Conservation (phyloP, 2,797 vertebrate genomes). For the Craterocephalus amniculus region DNA sequence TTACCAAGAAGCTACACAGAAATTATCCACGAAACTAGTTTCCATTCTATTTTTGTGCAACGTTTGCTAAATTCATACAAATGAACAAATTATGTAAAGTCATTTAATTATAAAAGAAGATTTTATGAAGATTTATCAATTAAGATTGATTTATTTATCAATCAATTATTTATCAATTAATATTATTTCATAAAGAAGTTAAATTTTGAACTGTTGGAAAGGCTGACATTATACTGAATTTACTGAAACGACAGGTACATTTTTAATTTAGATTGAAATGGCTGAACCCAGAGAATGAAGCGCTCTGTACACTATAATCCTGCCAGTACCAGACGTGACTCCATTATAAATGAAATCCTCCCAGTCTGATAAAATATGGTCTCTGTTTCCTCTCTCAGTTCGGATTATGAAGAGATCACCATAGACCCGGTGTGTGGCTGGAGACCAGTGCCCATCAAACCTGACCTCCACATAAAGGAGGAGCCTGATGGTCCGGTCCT, state of each 20-base stretch:
- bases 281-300: not conserved
- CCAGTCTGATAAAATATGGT: not conserved
- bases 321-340: not conserved
- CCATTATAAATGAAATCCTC: not conserved
- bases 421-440: slow-evolving; percentile 96
- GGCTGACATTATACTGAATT: not conserved
- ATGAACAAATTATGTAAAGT: not conserved
- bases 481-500: slow-evolving; percentile 90
- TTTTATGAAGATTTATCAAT: no score
- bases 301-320: not conserved
- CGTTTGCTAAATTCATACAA: not conserved
- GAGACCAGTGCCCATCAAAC: slow-evolving; percentile 94
- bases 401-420: slow-evolving; percentile 96
- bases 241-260: not conserved
- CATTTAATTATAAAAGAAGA: not conserved
- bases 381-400: slow-evolving; percentile 73
- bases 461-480: slow-evolving; percentile 92
- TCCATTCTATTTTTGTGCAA: no score
- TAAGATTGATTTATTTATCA: no score
- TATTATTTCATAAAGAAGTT: no score
- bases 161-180: no score
- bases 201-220: not conserved
- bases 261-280: not conserved
- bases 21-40: no score
- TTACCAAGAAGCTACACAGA: no score